A percentile compares a stretch with the other conserved stretches of the same genome.
Evolutionary conservation across 2,888 invertebrate species (phyloP).

Genomic region (Dolomedes plantarius): DNA sequence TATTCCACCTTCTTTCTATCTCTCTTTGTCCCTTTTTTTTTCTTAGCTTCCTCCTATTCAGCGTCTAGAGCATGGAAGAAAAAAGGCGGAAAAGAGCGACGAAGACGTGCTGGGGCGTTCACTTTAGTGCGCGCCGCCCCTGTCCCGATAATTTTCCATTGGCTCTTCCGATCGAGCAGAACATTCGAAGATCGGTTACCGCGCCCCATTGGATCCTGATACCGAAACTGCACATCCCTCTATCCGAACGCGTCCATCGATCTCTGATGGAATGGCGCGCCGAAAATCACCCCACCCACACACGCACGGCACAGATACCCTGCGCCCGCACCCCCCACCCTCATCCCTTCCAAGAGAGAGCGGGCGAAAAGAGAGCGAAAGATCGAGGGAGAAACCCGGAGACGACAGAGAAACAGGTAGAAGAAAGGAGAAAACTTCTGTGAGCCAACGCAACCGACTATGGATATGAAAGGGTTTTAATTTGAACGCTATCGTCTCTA

Average conservation of each 20-base stretch:
- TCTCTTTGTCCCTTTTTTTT: too few species aligned
- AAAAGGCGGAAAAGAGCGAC: too few species aligned
- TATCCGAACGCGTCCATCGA: not conserved
- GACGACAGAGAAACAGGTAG: too few species aligned
- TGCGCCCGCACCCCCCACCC: not conserved
- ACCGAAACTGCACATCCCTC: not conserved
- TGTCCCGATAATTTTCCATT: not conserved
- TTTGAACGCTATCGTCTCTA: too few species aligned
- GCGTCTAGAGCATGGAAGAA: too few species aligned
- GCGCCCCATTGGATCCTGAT: slow-evolving; percentile 11
- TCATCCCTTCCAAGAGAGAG: not conserved
- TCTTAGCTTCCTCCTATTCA: too few species aligned
- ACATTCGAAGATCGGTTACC: not conserved
- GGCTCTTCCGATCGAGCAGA: slow-evolving; percentile 6
- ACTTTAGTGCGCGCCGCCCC: not conserved
- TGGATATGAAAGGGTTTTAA: too few species aligned
- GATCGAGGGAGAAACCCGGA: not conserved
- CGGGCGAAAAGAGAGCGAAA: not conserved
- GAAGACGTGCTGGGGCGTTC: slow-evolving; percentile 4
- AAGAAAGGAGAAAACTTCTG: too few species aligned
- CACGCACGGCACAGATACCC: too few species aligned
- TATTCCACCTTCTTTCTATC: too few species aligned
- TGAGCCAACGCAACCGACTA: too few species aligned
- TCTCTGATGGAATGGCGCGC: not conserved
- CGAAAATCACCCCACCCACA: not conserved